Evolutionary conservation across 37 sponge, comb jelly and placozoan genomes (phyloP), one percentile per base, ranked within the genome.

Genomic region (Cliona cf. orientalis): DNA sequence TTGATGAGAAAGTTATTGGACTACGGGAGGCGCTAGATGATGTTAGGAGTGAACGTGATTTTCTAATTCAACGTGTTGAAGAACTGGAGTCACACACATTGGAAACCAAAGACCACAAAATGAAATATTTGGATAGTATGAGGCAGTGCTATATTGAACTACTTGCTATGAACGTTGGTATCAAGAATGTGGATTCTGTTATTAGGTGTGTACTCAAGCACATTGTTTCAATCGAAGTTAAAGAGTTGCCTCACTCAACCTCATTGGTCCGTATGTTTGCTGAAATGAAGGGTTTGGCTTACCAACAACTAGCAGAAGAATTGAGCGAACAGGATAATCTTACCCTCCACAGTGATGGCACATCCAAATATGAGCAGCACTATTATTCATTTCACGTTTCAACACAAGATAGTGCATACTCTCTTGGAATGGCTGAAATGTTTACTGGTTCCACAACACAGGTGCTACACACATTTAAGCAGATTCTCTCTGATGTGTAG

Each of bases 371-470:
- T 84, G 85, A 71, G 2, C 69, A 84, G 39, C 76, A 84, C 21
- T 84, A 84, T 45, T n/a, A 32, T 17, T 84, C 85, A 11, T 84
- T 46, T 75, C 85, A 84, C 33, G 68, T 84, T 67, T 75, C 75
- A 19, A 69, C 78, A 21, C 59, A 35, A 0, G 42, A 55, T 4
- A 76, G 61, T 37, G 44, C 62, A n/a, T 84, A 84, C 42, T 31
- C 70, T 1, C 71, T 84, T 26, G 85, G 85, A 17, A 41, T 84
- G 28, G 0, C 6, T 29, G 85, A 84, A 28, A 68, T 84, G 69
- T 32, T 68, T 5, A 32, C 85, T 35, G 85, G 85, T 1, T 75
- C 75, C 11, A 36, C 81, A 23, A 7, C 70, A 23, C 26, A 21
- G 14, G 71, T 71, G 6, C 71, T 81, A 6, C 34, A 81, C 71